Evolutionary conservation across 2,888 invertebrate genomes (phyloP).

Genomic region (Drosophila colorata): DNA sequence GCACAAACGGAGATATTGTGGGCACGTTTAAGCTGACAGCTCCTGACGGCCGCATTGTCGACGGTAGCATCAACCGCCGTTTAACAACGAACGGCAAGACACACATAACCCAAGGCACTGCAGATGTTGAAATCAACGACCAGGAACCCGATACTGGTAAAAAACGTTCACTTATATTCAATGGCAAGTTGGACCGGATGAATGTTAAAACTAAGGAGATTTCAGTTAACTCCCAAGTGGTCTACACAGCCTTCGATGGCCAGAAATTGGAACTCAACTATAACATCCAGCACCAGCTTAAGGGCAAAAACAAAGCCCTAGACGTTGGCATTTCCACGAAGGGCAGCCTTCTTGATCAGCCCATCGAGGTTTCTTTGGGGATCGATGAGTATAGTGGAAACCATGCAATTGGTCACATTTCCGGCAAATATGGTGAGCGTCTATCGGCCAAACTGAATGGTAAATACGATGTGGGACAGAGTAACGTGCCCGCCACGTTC

Average conservation of each 20-base stretch:
- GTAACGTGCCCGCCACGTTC: conserved; percentile 85
- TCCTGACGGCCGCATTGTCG: conserved; percentile 83
- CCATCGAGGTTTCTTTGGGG: conserved; percentile 78
- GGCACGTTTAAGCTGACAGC: conserved; percentile 66
- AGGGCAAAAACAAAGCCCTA: conserved; percentile 76
- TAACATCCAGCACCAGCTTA: conserved; percentile 83
- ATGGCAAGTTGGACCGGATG: conserved; percentile 83
- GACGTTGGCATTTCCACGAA: conserved; percentile 48
- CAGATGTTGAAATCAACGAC: conserved; percentile 86
- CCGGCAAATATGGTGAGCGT: conserved; percentile 86
- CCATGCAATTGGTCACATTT: conserved; percentile 84
- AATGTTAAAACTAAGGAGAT: conserved; percentile 85
- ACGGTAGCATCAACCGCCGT: conserved; percentile 82
- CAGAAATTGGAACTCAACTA: conserved; percentile 85
- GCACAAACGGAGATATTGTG: conserved; percentile 76
- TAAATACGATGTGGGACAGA: conserved; percentile 83
- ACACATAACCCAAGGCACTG: conserved; percentile 85
- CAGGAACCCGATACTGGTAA: conserved; percentile 58
- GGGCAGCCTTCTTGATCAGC: conserved; percentile 83
- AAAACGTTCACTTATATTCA: conserved; percentile 84
- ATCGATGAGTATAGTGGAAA: conserved; percentile 74
- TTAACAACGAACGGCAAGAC: conserved; percentile 84
- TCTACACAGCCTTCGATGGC: conserved; percentile 86
- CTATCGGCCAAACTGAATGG: conserved; percentile 85
- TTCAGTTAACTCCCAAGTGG: conserved; percentile 83